Conservation (phyloP, 2,888 invertebrate genomes). For the Ischnus inquisitorius region DNA sequence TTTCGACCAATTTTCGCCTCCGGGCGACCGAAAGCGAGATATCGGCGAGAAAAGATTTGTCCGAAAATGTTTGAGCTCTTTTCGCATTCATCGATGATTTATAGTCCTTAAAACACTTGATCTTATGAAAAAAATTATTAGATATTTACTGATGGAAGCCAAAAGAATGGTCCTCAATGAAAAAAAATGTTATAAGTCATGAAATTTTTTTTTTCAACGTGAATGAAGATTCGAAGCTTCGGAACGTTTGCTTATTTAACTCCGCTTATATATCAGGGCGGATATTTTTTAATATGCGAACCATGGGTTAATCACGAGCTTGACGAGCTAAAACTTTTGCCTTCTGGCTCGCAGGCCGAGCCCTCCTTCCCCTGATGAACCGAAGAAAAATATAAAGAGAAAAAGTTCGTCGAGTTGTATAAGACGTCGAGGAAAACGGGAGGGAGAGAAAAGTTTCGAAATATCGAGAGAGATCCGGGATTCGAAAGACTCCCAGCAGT, state of each 20-base stretch:
- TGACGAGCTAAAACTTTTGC: constrained; percentile 56
- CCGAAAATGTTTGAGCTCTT: too few species aligned
- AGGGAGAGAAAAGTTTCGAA: constrained; percentile 59
- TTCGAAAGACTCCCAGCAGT: constrained; percentile 32
- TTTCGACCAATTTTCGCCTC: too few species aligned
- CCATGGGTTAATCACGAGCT: constrained; percentile 10
- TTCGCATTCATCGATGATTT: too few species aligned
- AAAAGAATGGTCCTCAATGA: too few species aligned
- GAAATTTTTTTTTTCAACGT: too few species aligned
- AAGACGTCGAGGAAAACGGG: neutral
- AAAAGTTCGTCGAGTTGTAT: constrained; percentile 9
- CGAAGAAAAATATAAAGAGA: constrained; percentile 65
- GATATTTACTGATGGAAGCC: too few species aligned
- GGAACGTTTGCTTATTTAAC: neutral
- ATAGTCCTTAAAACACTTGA: too few species aligned
- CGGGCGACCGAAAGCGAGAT: too few species aligned
- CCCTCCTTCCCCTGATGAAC: constrained; percentile 8
- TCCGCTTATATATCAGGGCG: neutral
- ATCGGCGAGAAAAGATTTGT: too few species aligned
- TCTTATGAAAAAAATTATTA: too few species aligned
- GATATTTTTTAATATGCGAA: neutral
- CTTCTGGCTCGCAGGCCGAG: neutral
- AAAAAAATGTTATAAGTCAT: too few species aligned
- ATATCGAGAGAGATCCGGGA: constrained; percentile 63
- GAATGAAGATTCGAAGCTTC: neutral